Conservation (phyloP, 1,140 invertebrate species). For the Hyphantria cunea region DNA sequence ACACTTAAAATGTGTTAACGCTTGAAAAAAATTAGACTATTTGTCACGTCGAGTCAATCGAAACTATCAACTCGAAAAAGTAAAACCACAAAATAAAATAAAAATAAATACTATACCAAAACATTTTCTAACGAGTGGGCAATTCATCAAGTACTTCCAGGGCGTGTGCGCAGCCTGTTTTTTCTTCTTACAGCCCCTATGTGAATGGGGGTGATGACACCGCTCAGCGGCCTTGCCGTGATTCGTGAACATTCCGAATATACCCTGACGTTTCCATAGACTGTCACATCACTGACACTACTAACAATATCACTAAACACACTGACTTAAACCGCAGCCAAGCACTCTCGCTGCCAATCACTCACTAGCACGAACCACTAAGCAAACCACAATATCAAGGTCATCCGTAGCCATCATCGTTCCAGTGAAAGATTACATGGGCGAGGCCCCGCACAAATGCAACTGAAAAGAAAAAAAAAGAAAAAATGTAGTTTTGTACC, state of each 20-base stretch:
- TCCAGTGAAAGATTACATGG: slow-evolving; percentile 59
- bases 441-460: slow-evolving; percentile 53
- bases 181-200: slow-evolving; percentile 77
- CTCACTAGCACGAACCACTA: slow-evolving; percentile 60
- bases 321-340: slow-evolving; percentile 37
- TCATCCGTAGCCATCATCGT: slow-evolving; percentile 72
- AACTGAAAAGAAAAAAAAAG: slow-evolving; percentile 80
- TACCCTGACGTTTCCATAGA: slow-evolving; percentile 70
- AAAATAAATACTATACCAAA: slow-evolving; percentile 80
- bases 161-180: slow-evolving; percentile 76
- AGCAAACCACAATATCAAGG: slow-evolving; percentile 60
- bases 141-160: slow-evolving; percentile 83
- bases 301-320: slow-evolving; percentile 40
- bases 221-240: slow-evolving; percentile 72
- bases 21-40: too few species aligned
- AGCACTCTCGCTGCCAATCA: slow-evolving; percentile 29
- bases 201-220: slow-evolving; percentile 66
- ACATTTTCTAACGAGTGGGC: slow-evolving; percentile 82
- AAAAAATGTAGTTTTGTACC: slow-evolving; percentile 66
- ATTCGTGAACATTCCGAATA: slow-evolving; percentile 77
- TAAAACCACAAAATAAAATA: slow-evolving; percentile 34
- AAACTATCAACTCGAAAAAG: slow-evolving; percentile 5
- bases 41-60: too few species aligned
- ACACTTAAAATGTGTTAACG: too few species aligned
- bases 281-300: slow-evolving; percentile 74